Conservation (phyloP, 2,797 vertebrate genomes). For the Halcyon leucocephala region DNA sequence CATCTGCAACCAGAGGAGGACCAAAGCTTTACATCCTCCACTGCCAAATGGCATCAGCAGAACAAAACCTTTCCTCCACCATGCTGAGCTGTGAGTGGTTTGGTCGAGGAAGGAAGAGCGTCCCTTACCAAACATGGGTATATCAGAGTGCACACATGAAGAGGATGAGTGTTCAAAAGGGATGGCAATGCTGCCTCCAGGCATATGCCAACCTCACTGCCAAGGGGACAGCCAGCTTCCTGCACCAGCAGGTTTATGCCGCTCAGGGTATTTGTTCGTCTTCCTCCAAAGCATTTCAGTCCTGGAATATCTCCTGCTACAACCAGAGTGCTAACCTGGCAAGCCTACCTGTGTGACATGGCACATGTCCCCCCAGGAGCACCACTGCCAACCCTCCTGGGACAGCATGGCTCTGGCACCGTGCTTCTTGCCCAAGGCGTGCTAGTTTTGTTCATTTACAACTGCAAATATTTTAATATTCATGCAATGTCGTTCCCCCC, state of each 20-base stretch:
- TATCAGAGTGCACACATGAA: accelerated
- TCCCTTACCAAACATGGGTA: neutral
- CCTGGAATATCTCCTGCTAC: neutral
- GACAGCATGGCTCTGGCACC: neutral
- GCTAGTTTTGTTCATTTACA: neutral
- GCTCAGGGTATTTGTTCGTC: neutral
- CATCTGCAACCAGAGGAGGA: neutral
- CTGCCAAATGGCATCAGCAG: neutral
- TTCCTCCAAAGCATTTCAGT: neutral
- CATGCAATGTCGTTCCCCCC: neutral
- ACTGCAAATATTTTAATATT: neutral
- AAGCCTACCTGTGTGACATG: neutral
- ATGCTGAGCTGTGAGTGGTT: neutral
- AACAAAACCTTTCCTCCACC: neutral
- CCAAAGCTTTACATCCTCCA: neutral
- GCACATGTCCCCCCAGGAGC: accelerated
- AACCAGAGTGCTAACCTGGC: neutral
- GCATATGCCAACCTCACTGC: neutral
- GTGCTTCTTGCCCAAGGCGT: accelerated
- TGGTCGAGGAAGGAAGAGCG: neutral
- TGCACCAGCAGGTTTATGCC: neutral
- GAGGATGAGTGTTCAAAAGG: neutral
- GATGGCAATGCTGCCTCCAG: neutral
- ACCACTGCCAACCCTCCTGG: neutral
- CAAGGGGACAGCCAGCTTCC: neutral